Evolutionary conservation across 1,140 invertebrate genomes (phyloP), one percentile per base, ranked within the genome.

Genomic region (Pseudomyrmex pallidus): DNA sequence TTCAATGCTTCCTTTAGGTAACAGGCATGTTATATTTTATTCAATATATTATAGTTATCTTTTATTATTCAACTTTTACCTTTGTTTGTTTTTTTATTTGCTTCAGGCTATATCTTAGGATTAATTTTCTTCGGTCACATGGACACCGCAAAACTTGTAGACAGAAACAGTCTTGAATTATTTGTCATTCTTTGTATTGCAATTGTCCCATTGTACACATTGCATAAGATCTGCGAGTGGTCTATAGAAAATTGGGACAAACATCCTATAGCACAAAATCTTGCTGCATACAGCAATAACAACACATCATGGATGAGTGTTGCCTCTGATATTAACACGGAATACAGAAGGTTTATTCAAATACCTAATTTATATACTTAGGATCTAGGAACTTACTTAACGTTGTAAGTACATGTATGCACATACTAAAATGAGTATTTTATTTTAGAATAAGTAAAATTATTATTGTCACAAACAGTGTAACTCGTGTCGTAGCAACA

Each of bases 401-500:
- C 1, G 17, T 78, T 78, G 20, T 48, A 77, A 64, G 5, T 74
- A 13, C 10, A 50, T 12, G 46, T 54, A 64, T 12, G 35, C 67
- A 59, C 9, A 48, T 73, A 74, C 20, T 85, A 56, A 84, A 86
- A 8, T 44, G 44, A 66, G 25, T 10, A 87, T 86, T 76, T 85
- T 84, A 84, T 91, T 83, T 95, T 95, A 97, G 96, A 84, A 93
- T 97, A 83, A 96, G 98, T 89, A 98, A 98, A 94, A 96, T 98
- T 80, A 95, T 95, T 22, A 96, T 97, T 80, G 95, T 96, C 67
- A 95, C 96, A 64, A 97, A 96, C 91, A 95, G 96, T 3, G 95
- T 97, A 35, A 96, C 95, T 67, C 96, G 96, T 89, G 94, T 98
- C 50, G 95, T 98, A 85, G 97, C 96, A 5, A 98, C 97, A 1